Base-by-base conservation (phyloP, 2,797 vertebrate genomes). In the Eleutherodactylus coqui region DNA sequence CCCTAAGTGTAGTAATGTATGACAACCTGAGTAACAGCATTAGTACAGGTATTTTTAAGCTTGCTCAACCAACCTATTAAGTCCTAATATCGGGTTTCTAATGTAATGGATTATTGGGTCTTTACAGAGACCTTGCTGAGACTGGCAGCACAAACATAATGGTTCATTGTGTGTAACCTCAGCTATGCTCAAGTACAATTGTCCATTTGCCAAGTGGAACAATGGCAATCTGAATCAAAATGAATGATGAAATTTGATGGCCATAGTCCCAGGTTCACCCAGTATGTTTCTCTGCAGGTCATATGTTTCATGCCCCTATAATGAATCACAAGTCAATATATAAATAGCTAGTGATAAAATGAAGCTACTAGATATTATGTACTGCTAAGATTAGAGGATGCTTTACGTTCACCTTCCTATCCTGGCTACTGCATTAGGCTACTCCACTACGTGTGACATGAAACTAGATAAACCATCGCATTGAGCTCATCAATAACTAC, bases 101-200 rank as follows among this genome's bases (percentile, higher is more conserved):
- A 62, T 62, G 27, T 13, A 62, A 62, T 13, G 17, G n/a, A 29
- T 62, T 27, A 29, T 29, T 62, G 27, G 58, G n/a, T 29, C 27
- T 62, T 29, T 29, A 62, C n/a, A 27, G 58, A 62, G 58, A 38
- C 62, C 32, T 36, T 41, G 69, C 43, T 24, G 21, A 41, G 41
- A 41, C 69, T 73, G 41, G 8, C 38, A 45, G 69, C 24, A 73
- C 38, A 73, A 43, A 73, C 41, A 73, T 73, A 73, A 73, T 73
- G 32, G 64, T 21, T 69, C 34, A 73, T 73, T 73, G n/a, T 27
- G 38, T 73, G 41, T 27, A 45, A 16, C 21, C 14, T 73, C 38
- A 45, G 13, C 8, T 45, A 45, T 73, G 41, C 41, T 27, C 6
- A 2, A 27, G 70, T 27, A 73, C 70, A 73, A 45, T 73, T 45